Evolutionary conservation across 2,113 vertebrate species (phyloP), one percentile per base, ranked within the genome.

Genomic region (Ginglymostoma cirratum): DNA sequence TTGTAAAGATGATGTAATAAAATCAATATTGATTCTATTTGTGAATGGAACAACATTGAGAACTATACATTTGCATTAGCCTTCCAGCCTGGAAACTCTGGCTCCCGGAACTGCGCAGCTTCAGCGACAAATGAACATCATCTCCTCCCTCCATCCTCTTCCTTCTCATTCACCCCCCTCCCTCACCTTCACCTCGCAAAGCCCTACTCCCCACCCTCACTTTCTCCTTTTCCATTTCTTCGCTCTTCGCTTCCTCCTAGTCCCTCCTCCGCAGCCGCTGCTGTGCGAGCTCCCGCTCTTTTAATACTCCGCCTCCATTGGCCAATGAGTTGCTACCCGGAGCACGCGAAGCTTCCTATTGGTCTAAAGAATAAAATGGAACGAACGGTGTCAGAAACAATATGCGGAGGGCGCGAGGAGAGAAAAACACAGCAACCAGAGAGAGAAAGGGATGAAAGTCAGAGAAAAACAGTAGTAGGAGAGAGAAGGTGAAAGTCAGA

Each of bases 291-390:
- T 61, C 87, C 87, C 87, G 87, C 87, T 52, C 27, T 90, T 61
- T 55, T 30, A 27, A 17, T 2, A 3, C 52, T 27, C 12, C 52
- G 27, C 52, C 3, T 34, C 48, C 52, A 90, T 90, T 90, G 52
- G 87, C 17, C 27, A 30, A 52, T 30, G 87, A 90, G 87, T 90
- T 90, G 87, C 87, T 90, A 90, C 87, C 87, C 87, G 48, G 52
- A 27, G 52, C 24, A 15, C 8, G 30, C 27, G 14, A 52, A 61
- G 87, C 52, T 17, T 61, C 87, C 87, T 19, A 90, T 90, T 61
- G 87, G 87, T 30, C 52, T 10, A 19, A 17, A 65, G 27, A n/a
- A 34, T 34, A 90, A 90, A 38, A 66, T 66, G 55, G 89, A 93
- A 66, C 5, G 89, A 6, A 7, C 38, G 48, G 87, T 90, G 87